Evolutionary conservation across 2,797 vertebrate genomes (phyloP).

Genomic region (Corythornis leucogaster): DNA sequence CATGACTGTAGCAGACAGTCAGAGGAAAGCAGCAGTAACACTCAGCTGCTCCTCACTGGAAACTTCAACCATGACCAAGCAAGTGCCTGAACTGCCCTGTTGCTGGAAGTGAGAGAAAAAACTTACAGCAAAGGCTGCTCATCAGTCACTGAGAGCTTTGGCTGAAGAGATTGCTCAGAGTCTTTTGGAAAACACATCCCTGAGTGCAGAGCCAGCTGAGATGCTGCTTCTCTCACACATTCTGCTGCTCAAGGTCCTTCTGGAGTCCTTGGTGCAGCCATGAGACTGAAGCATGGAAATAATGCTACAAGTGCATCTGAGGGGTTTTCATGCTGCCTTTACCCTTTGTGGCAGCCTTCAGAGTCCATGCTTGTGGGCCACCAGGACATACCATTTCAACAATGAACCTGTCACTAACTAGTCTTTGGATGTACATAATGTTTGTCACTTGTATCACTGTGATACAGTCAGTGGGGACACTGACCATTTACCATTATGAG

Average conservation of each 20-base stretch:
- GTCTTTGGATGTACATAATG: not conserved
- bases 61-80: not conserved
- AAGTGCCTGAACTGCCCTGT: not conserved
- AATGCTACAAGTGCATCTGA: not conserved
- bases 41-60: not conserved
- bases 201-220: not conserved
- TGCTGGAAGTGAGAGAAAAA: not conserved
- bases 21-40: not conserved
- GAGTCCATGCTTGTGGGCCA: not conserved
- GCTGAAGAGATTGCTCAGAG: not conserved
- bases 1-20: not conserved
- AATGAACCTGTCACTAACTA: not conserved
- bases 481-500: not conserved
- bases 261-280: not conserved
- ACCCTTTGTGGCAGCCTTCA: not conserved
- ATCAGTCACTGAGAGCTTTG: fast-evolving
- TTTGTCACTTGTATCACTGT: not conserved
- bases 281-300: not conserved
- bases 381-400: not conserved
- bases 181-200: not conserved
- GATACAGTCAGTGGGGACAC: not conserved
- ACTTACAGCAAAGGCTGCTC: not conserved
- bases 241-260: not conserved
- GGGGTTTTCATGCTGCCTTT: not conserved
- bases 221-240: not conserved